Conservation (phyloP, 1,140 invertebrate species). For the Pissodes strobi region DNA sequence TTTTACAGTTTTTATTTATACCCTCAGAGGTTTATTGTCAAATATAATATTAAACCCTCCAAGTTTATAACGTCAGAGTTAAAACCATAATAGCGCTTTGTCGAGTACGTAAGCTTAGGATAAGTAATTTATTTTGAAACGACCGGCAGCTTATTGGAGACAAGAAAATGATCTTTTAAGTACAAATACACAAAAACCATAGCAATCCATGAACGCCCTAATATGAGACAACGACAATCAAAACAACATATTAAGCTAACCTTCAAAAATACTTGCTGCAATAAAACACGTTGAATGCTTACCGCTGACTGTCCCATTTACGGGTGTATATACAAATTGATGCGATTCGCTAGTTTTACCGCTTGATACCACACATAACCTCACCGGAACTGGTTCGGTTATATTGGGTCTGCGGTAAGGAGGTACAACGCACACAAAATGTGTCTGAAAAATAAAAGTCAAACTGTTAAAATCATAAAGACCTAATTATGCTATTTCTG, state of each 20-base stretch:
- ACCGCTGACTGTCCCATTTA: slow-evolving; percentile 55
- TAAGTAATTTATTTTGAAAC: too few species aligned
- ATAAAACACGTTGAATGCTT: slow-evolving; percentile 49
- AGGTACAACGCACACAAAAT: slow-evolving; percentile 89
- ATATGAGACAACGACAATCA: slow-evolving; percentile 26
- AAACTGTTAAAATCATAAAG: too few species aligned
- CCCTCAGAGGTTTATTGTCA: too few species aligned
- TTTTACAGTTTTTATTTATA: too few species aligned
- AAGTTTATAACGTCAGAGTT: too few species aligned
- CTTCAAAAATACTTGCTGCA: slow-evolving; percentile 42
- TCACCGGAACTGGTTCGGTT: slow-evolving; percentile 71
- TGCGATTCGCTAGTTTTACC: slow-evolving; percentile 88
- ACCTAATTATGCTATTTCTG: too few species aligned
- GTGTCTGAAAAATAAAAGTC: slow-evolving; percentile 74
- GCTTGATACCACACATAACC: slow-evolving; percentile 81
- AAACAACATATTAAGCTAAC: slow-evolving; percentile 50
- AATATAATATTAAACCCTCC: too few species aligned
- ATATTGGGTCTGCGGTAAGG: slow-evolving; percentile 71
- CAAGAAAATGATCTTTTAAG: neutral
- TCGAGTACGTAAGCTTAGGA: too few species aligned
- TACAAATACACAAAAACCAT: neutral
- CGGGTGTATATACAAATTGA: slow-evolving; percentile 80
- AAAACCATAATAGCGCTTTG: too few species aligned
- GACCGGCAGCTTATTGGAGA: too few species aligned
- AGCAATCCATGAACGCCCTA: neutral